phyloP scores from a whole-genome alignment of 2,888 invertebrate genomes.

The Lissonota sp. region DNA sequence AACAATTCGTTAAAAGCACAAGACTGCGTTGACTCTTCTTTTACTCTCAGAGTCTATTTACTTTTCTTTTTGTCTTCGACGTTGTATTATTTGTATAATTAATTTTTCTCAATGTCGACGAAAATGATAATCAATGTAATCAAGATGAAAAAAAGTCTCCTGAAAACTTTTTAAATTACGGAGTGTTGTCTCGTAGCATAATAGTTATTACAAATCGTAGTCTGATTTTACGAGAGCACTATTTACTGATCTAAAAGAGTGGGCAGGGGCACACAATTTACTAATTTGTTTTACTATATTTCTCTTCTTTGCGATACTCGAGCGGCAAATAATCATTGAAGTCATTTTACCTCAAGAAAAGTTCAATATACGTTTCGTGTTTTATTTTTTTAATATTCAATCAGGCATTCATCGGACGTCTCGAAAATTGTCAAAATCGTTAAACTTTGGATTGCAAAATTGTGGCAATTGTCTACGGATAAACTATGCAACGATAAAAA shows the following conservation, averaged over 20 bases:
- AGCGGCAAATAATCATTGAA: slow-evolving; percentile 23
- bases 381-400: background rate
- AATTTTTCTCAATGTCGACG: background rate
- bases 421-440: background rate
- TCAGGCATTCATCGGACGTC: background rate
- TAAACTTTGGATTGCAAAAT: background rate
- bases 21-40: slow-evolving; percentile 18
- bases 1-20: slow-evolving; percentile 55
- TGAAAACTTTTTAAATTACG: slow-evolving; percentile 16
- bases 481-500: background rate
- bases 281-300: background rate
- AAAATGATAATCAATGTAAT: slow-evolving; percentile 23
- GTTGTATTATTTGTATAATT: slow-evolving; percentile 32
- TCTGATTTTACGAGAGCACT: slow-evolving; percentile 27
- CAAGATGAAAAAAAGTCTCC: slow-evolving; percentile 16
- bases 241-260: slow-evolving; percentile 16
- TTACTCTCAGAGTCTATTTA: slow-evolving; percentile 23
- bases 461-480: background rate
- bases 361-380: background rate
- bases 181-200: slow-evolving; percentile 16
- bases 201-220: slow-evolving; percentile 20
- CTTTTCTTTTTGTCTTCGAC: slow-evolving; percentile 4
- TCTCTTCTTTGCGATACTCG: slow-evolving; percentile 19
- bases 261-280: background rate
- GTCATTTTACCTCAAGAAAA: background rate